Evolutionary conservation across 1,140 invertebrate species (phyloP), one percentile per base, ranked within the genome.

Genomic region (Bombus fervidus): DNA sequence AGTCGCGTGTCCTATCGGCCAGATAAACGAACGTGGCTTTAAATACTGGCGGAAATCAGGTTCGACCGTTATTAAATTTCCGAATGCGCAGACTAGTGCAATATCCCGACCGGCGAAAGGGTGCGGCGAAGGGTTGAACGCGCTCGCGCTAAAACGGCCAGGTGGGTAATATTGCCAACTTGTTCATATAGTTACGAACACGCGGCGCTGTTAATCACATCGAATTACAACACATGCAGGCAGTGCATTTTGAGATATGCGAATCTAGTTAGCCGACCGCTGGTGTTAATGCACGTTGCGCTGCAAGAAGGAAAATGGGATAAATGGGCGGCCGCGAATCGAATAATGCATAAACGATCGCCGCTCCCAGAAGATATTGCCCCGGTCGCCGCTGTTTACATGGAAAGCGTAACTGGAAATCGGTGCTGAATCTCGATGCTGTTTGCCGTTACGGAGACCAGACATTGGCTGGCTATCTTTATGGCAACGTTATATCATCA

Each of bases 111-210:
- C 28, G 72, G 47, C 64, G 39, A 25, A 74, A 41, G 37, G 85
- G 74, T 28, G 74, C 39, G 66, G 28, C 37, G 62, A 31, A 37
- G 39, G 66, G 41, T 64, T 66, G 76, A 47, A 74, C 47, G 47
- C 22, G 10, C 73, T 28, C 57, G 25, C 75, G 75, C 66, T 89
- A 86, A 89, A 90, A 87, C 82, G 76, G 86, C 89, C 89, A 90
- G 89, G 89, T 90, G 89, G 89, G 72, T 90, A 90, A 90, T 90
- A 90, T 90, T 86, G 86, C 88, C 89, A 85, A 90, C 86, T 90
- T 90, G 89, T 90, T 90, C 89, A 80, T 90, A 90, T 89, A 87
- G 89, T 90, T 90, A 90, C 86, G 86, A 90, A 90, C 89, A 87
- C 89, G 83, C 87, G 89, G 89, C 83, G 89, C 83, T 90, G 89